Base-by-base conservation (phyloP, 2,797 vertebrate genomes). In the Pipistrellus pygmaeus region DNA sequence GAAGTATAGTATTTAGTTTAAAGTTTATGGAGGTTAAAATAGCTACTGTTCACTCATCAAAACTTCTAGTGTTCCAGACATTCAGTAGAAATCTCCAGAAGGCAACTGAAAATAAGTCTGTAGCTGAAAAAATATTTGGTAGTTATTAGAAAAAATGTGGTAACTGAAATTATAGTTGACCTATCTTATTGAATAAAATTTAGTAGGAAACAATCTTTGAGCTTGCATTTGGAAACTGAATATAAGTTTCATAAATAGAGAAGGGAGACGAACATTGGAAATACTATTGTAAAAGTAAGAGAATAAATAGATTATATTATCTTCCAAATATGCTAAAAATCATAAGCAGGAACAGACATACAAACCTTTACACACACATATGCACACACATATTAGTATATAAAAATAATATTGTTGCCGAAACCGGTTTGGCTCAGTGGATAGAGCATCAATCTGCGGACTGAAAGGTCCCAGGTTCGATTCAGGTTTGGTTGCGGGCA, bases 21-120 rank as follows among this genome's bases (percentile, higher is more conserved):
- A 15, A 82, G 6, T 44, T 27, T 27, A 27, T 76, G 13, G 30
- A 46, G 7, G 44, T 76, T 46, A 75, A 86, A 25, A 8, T 21
- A 71, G 20, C n/a, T 96, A 27, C 3, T 82, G 3, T 95, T 94
- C 7, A 66, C 81, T 95, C 21, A 81, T 9, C 14, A 91, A 60
- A 68, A 72, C 32, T 8, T 71, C 23, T 27, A 25, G 30, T 86
- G 30, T 84, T 91, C 4, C 41, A 62, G 44, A 66, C 5, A 51
- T 51, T 46, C 32, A 87, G 12, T 41, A 85, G 57, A 89, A 86
- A 85, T 53, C 62, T 78, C 17, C 8, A 71, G 86, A 85, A 76
- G 25, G 15, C 15, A 48, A 51, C 38, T 88, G 41, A 30, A 85
- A 85, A 81, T 76, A 21, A 84, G n/a, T 41, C 55, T 73, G 21